Conservation (phyloP, 2,113 vertebrate species). For the Rhinogobius similis region DNA sequence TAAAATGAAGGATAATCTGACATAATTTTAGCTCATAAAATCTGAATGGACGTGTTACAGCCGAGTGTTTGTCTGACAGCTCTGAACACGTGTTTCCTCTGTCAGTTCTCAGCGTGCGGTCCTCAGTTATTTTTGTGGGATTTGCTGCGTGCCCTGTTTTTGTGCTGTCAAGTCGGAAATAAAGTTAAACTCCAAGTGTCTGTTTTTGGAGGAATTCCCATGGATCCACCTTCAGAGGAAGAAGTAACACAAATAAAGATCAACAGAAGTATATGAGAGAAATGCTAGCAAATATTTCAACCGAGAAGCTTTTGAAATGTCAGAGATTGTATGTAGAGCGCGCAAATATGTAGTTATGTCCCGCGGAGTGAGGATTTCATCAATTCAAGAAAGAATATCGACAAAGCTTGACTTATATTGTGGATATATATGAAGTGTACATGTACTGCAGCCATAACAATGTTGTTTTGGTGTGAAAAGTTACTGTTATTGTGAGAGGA, state of each 20-base stretch:
- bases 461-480: no score
- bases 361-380: no score
- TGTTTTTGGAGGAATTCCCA: conserved; percentile 1
- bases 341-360: no score
- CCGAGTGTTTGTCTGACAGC: not conserved
- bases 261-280: not conserved
- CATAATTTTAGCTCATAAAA: not conserved
- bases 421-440: no score
- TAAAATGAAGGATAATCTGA: not conserved
- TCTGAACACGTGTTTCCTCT: not conserved
- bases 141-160: not conserved
- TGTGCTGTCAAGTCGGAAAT: not conserved
- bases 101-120: not conserved
- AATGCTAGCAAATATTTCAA: not conserved
- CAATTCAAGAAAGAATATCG: no score
- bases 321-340: not conserved
- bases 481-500: no score
- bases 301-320: not conserved
- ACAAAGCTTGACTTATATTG: no score
- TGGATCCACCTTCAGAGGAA: not conserved
- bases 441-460: no score
- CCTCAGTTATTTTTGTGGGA: not conserved
- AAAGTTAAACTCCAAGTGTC: not conserved
- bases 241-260: not conserved
- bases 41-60: not conserved